A percentile compares a stretch with the other conserved stretches of the same genome.
Conservation (phyloP, 2,888 invertebrate genomes). For the Drosophila prostipennis region DNA sequence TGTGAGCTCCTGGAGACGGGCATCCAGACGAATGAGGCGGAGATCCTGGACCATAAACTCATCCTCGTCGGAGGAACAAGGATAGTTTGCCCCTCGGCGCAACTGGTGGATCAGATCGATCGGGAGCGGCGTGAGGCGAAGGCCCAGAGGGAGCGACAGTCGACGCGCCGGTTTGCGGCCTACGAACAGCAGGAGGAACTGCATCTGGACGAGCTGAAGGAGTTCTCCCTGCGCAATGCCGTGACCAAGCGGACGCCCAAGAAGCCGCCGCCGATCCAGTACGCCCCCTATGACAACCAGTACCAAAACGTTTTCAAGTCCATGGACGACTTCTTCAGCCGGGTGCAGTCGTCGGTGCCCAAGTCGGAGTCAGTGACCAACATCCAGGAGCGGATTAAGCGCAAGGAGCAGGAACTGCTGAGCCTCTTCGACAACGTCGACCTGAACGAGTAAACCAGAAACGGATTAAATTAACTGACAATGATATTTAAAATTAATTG, state of each 20-base stretch:
- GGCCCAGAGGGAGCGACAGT: slow-evolving; percentile 34
- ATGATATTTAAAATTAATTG: slow-evolving; percentile 27
- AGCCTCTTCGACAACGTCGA: slow-evolving; percentile 73
- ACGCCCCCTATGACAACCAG: slow-evolving; percentile 48
- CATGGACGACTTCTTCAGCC: slow-evolving; percentile 76
- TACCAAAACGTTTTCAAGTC: slow-evolving; percentile 64
- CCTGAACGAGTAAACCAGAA: slow-evolving; percentile 15
- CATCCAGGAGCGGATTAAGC: slow-evolving; percentile 74
- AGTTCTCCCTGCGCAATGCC: slow-evolving; percentile 74
- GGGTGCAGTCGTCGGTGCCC: slow-evolving; percentile 51
- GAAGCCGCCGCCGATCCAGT: slow-evolving; percentile 35
- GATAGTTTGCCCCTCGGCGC: slow-evolving; percentile 66
- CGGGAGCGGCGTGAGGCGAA: slow-evolving; percentile 51
- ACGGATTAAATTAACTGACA: neutral
- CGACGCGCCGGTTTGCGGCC: slow-evolving; percentile 66
- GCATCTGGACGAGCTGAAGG: slow-evolving; percentile 77
- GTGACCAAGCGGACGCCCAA: slow-evolving; percentile 61
- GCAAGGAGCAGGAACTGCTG: slow-evolving; percentile 78
- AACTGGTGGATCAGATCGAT: slow-evolving; percentile 65
- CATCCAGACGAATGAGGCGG: slow-evolving; percentile 75
- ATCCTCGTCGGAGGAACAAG: slow-evolving; percentile 71
- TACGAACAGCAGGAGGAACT: slow-evolving; percentile 73
- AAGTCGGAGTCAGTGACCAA: slow-evolving; percentile 74
- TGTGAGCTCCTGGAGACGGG: slow-evolving; percentile 49
- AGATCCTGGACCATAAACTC: slow-evolving; percentile 72